Evolutionary conservation across 2,888 invertebrate species (phyloP), one percentile per base, ranked within the genome.

Genomic region (Capitulum mitella): DNA sequence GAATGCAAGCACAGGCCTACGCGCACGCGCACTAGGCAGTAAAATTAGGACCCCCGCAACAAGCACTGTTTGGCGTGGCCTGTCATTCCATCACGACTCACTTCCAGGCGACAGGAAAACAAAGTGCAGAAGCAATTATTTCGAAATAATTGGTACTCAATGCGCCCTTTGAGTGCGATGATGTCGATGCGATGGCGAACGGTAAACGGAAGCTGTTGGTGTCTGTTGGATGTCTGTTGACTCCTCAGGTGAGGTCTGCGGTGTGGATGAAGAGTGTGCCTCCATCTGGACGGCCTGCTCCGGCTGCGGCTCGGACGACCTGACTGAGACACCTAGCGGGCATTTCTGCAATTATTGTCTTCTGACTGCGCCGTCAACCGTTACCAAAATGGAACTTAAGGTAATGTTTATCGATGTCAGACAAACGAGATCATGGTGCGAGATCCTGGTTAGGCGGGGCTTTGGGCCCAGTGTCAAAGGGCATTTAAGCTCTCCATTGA

Each of bases 231-330:
- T 26, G 54, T 61, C 29, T 6, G 1, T 2, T 32, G 64, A 19
- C 0, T 34, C 34, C 19, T 19, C 64, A 64, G 64, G 64, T 32
- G 34, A 64, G 34, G 34, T 64, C 14, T 1, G 19, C 2, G 64
- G 64, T 2, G 64, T 34, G 64, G 64, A 64, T 16, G 64, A 64
- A 34, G 34, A 64, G 32, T 34, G 34, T 14, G 64, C 64, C 16
- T 64, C 64, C 32, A 29, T 64, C 64, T 64, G 64, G 64, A 32
- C 64, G 34, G 34, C 64, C 34, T 64, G 64, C 64, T 32, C 64
- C 34, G 64, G 3, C 34, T 64, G 64, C 64, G 64, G 64, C 32
- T 64, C 64, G 3, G 64, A 64, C 34, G 64, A 64, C 34, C 64
- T 64, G 32, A 34, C 64, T 8, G 64, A 64, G 64, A 64, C 64